Conservation (phyloP, 2,888 invertebrate species). For the Ommatoiulus sabulosus region DNA sequence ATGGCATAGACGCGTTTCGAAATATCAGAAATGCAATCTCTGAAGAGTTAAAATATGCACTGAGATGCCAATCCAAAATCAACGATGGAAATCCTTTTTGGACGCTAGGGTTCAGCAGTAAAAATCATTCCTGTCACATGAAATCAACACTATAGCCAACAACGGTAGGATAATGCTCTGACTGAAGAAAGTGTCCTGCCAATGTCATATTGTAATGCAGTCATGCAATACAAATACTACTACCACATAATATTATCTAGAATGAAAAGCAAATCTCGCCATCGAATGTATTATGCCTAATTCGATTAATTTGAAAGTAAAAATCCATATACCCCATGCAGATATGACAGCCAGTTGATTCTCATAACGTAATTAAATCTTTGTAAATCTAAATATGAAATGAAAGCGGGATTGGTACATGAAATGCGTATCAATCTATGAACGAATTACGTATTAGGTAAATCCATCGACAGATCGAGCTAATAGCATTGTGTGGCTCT, state of each 20-base stretch:
- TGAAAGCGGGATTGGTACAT: background rate
- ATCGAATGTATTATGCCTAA: background rate
- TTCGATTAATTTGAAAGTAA: background rate
- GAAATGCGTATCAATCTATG: background rate
- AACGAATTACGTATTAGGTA: background rate
- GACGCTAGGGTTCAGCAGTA: background rate
- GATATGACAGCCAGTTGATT: background rate
- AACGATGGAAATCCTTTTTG: background rate
- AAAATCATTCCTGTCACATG: background rate
- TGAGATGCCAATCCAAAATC: background rate
- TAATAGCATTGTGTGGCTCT: background rate
- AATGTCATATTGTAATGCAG: background rate
- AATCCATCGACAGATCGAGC: background rate
- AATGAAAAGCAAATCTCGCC: background rate
- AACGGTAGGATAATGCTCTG: background rate
- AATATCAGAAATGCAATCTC: slow-evolving; percentile 34
- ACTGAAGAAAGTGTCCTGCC: background rate
- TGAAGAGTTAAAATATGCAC: slow-evolving; percentile 13
- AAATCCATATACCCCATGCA: background rate
- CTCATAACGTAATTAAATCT: background rate
- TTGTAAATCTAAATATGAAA: background rate
- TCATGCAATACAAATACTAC: too few species aligned
- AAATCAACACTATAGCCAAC: background rate
- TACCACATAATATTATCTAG: too few species aligned
- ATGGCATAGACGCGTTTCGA: background rate